Conservation (phyloP, 2,113 vertebrate species). For the Bos taurus region DNA sequence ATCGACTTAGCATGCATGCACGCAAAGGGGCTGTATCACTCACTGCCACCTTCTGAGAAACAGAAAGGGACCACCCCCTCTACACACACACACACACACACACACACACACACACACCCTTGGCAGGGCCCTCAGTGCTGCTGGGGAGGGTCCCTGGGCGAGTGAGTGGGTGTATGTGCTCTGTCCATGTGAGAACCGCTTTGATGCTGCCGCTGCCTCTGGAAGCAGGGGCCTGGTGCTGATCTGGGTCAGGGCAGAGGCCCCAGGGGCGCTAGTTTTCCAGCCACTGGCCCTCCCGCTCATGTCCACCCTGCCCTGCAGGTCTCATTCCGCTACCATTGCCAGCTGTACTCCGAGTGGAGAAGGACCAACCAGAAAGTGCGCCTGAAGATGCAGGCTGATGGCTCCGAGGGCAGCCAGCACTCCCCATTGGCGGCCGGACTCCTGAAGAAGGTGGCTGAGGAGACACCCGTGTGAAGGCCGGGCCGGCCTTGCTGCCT, state of each 20-base stretch:
- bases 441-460: conserved; percentile 88
- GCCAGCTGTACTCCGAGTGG: conserved; percentile 97
- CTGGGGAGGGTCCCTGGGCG: not conserved
- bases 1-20: not conserved
- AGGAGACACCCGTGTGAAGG: conserved; percentile 91
- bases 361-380: conserved; percentile 96
- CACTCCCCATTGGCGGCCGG: conserved; percentile 89
- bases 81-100: not conserved
- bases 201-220: not conserved
- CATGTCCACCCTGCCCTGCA: conserved; percentile 52
- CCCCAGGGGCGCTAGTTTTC: not conserved
- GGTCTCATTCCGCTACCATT: conserved; percentile 99
- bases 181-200: not conserved
- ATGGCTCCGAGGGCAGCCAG: conserved; percentile 82
- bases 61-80: not conserved
- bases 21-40: not conserved
- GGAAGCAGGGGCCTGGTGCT: not conserved
- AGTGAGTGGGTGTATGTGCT: not conserved
- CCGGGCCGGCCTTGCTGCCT: accelerated
- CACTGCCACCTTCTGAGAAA: not conserved
- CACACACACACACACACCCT: not conserved
- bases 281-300: not conserved
- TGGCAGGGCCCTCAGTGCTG: not conserved
- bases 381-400: conserved; percentile 87
- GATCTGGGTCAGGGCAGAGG: not conserved